Evolutionary conservation across 2,113 vertebrate species (phyloP).

Genomic region (Gasterosteus nipponicus): DNA sequence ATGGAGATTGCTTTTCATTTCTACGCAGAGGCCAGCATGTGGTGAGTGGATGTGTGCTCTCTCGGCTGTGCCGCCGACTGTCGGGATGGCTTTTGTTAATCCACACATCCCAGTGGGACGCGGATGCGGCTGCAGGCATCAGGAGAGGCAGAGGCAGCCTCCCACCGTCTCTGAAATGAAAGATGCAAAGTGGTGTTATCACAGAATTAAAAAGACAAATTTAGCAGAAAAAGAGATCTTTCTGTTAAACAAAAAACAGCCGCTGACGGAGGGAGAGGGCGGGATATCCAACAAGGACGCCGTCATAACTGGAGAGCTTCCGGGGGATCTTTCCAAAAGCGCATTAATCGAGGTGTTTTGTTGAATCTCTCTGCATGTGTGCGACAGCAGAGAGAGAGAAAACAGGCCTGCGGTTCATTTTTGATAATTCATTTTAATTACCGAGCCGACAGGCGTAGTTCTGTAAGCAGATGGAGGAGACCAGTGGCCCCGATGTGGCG

Average conservation of each 20-base stretch:
- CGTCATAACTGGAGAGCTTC: conserved; percentile 18
- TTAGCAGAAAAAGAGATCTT: conserved; percentile 47
- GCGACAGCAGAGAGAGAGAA: conserved; percentile 26
- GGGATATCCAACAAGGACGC: conserved; percentile 6
- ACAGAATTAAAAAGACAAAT: conserved; percentile 68
- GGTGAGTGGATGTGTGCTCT: conserved; percentile 34
- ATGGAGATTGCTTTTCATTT: conserved; percentile 14
- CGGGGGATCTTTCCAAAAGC: neutral
- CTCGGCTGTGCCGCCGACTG: conserved; percentile 38
- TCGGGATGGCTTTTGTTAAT: conserved; percentile 56
- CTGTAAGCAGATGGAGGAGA: conserved; percentile 68
- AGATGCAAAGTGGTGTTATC: conserved; percentile 62
- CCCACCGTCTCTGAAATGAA: conserved; percentile 68
- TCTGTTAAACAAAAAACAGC: conserved; percentile 52
- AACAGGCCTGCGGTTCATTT: conserved; percentile 51
- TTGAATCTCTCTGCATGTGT: conserved; percentile 2
- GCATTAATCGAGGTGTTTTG: conserved; percentile 11
- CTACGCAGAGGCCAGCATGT: conserved; percentile 35
- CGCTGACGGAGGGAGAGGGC: conserved; percentile 15
- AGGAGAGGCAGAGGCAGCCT: conserved; percentile 37
- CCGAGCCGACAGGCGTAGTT: conserved; percentile 48
- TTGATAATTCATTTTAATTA: conserved; percentile 72
- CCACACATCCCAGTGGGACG: conserved; percentile 56
- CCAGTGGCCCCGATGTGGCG: conserved; percentile 23
- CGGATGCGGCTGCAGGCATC: conserved; percentile 24